A percentile compares a stretch with the other conserved stretches of the same genome.
Conservation (phyloP, 1,140 invertebrate genomes). For the Monomorium pharaonis region DNA sequence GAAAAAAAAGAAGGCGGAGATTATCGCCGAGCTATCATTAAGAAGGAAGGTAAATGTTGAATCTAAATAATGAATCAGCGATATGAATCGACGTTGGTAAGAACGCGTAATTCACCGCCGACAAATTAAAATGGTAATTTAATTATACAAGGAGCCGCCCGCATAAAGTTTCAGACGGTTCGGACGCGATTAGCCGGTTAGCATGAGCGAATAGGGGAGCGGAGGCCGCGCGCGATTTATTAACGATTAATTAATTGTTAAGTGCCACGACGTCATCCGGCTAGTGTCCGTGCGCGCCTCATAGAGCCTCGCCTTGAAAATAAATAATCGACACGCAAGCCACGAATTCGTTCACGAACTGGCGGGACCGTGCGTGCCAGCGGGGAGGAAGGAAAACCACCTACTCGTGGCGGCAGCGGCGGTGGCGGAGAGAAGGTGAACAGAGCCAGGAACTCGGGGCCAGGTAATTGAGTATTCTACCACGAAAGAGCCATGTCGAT, state of each 20-base stretch:
- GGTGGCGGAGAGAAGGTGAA: conserved; percentile 23
- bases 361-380: conserved; percentile 1
- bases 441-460: conserved; percentile 51
- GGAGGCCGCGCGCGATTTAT: conserved; percentile 47
- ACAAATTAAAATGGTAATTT: conserved; percentile 52
- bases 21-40: conserved; percentile 33
- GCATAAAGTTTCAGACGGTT: conserved; percentile 17
- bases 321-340: conserved; percentile 61
- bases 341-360: conserved; percentile 1
- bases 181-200: neutral
- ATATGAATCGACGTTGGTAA: conserved; percentile 42
- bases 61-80: conserved; percentile 49
- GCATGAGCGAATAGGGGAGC: neutral
- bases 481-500: conserved; percentile 82
- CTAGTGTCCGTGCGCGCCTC: conserved; percentile 5
- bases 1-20: neutral
- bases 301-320: conserved; percentile 12
- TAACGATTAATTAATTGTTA: conserved; percentile 63
- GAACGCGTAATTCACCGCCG: conserved; percentile 38
- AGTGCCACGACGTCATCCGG: conserved; percentile 18
- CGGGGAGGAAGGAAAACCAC: neutral
- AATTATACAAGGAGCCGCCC: conserved; percentile 24
- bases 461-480: conserved; percentile 83
- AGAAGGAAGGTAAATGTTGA: conserved; percentile 9
- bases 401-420: neutral